Percentiles rank a stretch among this genome's conserved stretches.
Conservation (phyloP, 2,113 vertebrate species). For the Dolichotis patagonum region DNA sequence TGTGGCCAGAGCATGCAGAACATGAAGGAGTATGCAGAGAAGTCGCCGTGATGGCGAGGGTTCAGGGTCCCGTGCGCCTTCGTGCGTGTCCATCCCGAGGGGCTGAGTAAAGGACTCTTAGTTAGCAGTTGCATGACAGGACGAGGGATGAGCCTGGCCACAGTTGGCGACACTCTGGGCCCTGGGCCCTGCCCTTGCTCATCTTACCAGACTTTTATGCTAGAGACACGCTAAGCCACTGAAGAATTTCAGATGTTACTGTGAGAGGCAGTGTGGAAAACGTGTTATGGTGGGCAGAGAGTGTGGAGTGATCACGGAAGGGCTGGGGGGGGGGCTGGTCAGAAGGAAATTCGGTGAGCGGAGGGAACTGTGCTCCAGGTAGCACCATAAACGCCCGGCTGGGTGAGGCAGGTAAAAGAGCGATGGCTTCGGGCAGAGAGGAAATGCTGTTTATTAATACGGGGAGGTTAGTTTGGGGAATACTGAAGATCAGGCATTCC, state of each 20-base stretch:
- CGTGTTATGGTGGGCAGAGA: not conserved
- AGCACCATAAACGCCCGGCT: not conserved
- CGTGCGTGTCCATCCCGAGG: too few species aligned
- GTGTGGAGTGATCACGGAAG: not conserved
- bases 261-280: not conserved
- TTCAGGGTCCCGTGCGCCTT: not conserved
- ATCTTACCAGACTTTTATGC: not conserved
- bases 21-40: not conserved
- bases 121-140: not conserved
- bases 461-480: not conserved
- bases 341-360: not conserved
- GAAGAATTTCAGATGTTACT: slow-evolving; percentile 5
- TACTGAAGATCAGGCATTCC: not conserved
- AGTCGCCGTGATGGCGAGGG: not conserved
- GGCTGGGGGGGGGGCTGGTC: not conserved
- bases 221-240: not conserved
- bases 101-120: not conserved
- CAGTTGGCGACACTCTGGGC: not conserved
- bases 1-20: not conserved
- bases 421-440: too few species aligned
- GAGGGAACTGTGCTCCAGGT: not conserved
- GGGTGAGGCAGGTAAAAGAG: not conserved
- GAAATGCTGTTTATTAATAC: not conserved
- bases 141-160: not conserved
- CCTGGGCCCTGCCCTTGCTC: not conserved